Evolutionary conservation across 2,888 invertebrate genomes (phyloP), one percentile per base, ranked within the genome.

Genomic region (Drosophila cognata): DNA sequence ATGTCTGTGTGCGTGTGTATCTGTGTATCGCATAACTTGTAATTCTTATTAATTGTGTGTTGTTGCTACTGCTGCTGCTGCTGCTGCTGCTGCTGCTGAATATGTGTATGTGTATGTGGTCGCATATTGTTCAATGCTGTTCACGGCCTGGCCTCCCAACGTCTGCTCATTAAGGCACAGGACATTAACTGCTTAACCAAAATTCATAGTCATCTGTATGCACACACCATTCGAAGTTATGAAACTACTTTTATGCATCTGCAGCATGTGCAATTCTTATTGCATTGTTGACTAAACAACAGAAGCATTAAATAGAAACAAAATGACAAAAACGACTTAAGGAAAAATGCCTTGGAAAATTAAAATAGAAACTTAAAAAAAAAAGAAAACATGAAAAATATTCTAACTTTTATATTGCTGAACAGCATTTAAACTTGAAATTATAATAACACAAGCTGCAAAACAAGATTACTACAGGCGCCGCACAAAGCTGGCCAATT

Each of bases 41-140:
- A 92, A 92, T 92, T 91, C 92, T 92, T 92, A 91, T 92, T 91
- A 92, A 91, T 91, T 91, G 87, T 87, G 72, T 78, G 77, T 76
- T 79, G 78, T 60, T 77, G 72, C 53, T 71, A 63, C 69, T 62
- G 59, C n/a, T 43, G 11, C 21, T 43, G 41, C 21, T 11, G 5
- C 53, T 71, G 66, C 69, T 62, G 59, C n/a, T 41, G 11, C 21
- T 43, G 41, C 21, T 11, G 5, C 21, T 43, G 43, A 11, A 6
- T 36, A 36, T 53, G 43, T 43, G 25, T 11, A n/a, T 48, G n/a
- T 41, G 50, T 60, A 38, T 25, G 55, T 28, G 61, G 57, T 57
- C 18, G 43, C 43, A 66, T 60, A 69, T 68, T 46, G 46, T 46
- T 72, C 68, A 72, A 72, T 77, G 65, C 55, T 81, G 61, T 53